Evolutionary conservation across 2,797 vertebrate species (phyloP), one percentile per base, ranked within the genome.

Genomic region (Hoplostethus atlanticus): DNA sequence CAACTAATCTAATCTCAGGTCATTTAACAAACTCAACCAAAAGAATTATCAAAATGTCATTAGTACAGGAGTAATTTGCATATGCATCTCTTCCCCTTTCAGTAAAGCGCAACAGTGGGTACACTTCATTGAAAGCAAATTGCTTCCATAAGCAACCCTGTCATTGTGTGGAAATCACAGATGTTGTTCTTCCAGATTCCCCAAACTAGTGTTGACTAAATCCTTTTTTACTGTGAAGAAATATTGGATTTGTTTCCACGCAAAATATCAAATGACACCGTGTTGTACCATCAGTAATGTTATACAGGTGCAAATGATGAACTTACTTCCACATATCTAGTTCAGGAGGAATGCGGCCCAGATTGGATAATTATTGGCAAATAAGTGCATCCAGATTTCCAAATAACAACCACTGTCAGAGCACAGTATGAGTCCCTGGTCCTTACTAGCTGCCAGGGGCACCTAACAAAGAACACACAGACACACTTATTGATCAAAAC

Each of bases 351-450:
- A 89, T 77, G 65, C 6, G 46, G 61, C 54, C 70, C 63, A 68
- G 51, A 68, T 73, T 71, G 50, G 62, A 76, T 57, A 68, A 62
- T 64, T 74, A 44, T 76, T 82, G 71, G 63, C 75, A 79, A 38
- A 34, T 76, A 89, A 84, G 64, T 79, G 72, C 57, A 60, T 77
- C 85, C 86, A 87, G 81, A 88, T 79, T 82, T 69, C 47, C 47
- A 76, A 79, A 77, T 68, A 87, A 79, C 59, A 88, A 69, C 51
- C 84, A 83, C 66, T 80, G 67, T 78, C 80, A 47, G 70, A 62
- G 42, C 21, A 54, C 17, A 31, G 47, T 60, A 55, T 21, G 58
- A 74, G 63, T 73, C 25, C 56, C 62, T 71, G 68, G 50, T 21
- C 62, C 47, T 58, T 30, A 52, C 53, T 17, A 42, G 46, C 60